These are phyloP conservation scores for Paedocypris sp. DNA, from an alignment of 2,113 vertebrate species.

Conservation along the genomic window DNA sequence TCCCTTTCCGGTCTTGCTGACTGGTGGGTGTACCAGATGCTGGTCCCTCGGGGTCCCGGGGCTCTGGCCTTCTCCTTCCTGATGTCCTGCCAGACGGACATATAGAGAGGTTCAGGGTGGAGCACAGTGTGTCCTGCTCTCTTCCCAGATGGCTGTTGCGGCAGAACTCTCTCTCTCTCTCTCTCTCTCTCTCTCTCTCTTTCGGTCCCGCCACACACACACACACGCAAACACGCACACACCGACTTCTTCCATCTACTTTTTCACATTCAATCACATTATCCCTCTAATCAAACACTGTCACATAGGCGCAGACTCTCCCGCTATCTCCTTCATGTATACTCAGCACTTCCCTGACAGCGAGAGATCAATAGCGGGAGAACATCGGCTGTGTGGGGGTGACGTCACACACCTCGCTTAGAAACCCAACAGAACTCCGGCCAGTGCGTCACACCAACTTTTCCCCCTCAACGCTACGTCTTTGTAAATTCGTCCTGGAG, in stretches of 20 bases:
- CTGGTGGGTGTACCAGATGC: constrained; percentile 17
- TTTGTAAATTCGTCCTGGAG: no score
- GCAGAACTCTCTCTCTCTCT: not conserved
- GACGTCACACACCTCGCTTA: constrained; percentile 3
- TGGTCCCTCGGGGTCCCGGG: constrained; percentile 9
- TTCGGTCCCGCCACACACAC: no score
- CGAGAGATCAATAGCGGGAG: constrained; percentile 19
- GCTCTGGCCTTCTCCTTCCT: constrained; percentile 2
- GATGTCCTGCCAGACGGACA: constrained; percentile 13
- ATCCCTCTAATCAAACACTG: not conserved
- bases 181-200: not conserved
- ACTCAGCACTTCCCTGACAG: constrained; percentile 3
- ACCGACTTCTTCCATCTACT: not conserved
- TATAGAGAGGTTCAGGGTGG: constrained; percentile 1
- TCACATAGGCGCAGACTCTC: not conserved
- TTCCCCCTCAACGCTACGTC: no score
- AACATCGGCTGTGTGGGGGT: constrained; percentile 10
- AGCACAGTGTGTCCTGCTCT: constrained; percentile 23
- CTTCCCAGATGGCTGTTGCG: constrained; percentile 25
- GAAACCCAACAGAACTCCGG: no score
- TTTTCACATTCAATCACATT: not conserved
- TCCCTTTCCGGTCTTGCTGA: constrained; percentile 21
- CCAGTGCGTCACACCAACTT: no score
- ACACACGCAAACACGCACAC: no score
- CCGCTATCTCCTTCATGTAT: not conserved